A percentile compares a stretch with the other conserved stretches of the same genome.
These are phyloP conservation scores for Rhizomys pruinosus DNA, from an alignment of 2,113 vertebrate genomes.

Conservation along the genomic window DNA sequence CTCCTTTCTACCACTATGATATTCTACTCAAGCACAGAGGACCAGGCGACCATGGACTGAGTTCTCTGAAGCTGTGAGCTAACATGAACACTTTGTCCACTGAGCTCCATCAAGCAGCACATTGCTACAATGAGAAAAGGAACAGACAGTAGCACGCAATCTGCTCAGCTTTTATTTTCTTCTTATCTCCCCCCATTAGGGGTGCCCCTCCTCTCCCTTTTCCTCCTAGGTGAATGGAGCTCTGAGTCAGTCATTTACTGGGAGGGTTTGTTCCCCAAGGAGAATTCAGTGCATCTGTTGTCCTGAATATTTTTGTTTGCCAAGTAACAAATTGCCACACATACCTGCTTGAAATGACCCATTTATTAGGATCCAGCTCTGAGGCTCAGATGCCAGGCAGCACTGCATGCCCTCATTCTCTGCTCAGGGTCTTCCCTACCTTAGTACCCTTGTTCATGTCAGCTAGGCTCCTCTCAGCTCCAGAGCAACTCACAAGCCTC, in stretches of 20 bases:
- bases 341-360: background rate
- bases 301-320: background rate
- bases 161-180: background rate
- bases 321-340: background rate
- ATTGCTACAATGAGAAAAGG: background rate
- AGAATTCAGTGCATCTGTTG: background rate
- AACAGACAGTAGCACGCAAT: background rate
- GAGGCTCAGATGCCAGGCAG: background rate
- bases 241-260: background rate
- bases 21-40: background rate
- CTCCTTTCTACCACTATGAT: background rate
- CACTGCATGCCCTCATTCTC: background rate
- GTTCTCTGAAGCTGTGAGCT: background rate
- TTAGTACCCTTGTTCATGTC: too few species aligned
- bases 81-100: background rate
- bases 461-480: background rate
- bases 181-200: background rate
- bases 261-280: background rate
- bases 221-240: background rate
- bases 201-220: background rate
- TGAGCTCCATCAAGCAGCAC: background rate
- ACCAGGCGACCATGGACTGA: background rate
- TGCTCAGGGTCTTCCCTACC: background rate
- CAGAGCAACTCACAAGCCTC: accelerated
- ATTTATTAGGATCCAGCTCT: background rate